These are phyloP conservation scores for Dromius quadrimaculatus DNA, from an alignment of 2,888 invertebrate genomes.

Conservation along the genomic window DNA sequence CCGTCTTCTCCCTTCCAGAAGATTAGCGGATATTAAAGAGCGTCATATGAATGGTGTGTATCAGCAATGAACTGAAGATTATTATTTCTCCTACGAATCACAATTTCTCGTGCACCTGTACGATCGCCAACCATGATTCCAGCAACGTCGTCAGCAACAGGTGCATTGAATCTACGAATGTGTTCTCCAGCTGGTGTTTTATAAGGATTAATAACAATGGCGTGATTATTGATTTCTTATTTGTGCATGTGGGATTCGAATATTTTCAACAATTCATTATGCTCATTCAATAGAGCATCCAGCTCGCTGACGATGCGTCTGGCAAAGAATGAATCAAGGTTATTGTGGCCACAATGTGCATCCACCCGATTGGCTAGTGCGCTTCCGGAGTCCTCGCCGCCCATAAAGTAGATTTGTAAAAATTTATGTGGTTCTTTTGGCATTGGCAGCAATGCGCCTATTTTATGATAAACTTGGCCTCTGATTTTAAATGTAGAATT, in stretches of 20 bases:
- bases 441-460: conserved; percentile 58
- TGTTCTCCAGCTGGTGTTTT: conserved; percentile 60
- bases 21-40: conserved; percentile 59
- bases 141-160: conserved; percentile 59
- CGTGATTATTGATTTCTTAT: conserved; percentile 55
- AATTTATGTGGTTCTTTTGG: conserved; percentile 58
- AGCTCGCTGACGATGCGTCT: not conserved
- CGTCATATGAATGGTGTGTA: conserved; percentile 56
- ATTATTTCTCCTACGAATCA: conserved; percentile 57
- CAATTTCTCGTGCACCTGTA: conserved; percentile 54
- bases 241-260: not conserved
- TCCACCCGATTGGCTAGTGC: conserved; percentile 58
- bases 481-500: not conserved
- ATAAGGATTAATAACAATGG: conserved; percentile 58
- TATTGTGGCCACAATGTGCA: conserved; percentile 54
- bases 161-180: conserved; percentile 61
- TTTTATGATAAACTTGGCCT: conserved; percentile 47
- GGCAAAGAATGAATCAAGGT: not conserved
- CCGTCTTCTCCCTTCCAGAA: conserved; percentile 57
- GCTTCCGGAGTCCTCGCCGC: conserved; percentile 51
- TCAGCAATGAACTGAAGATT: conserved; percentile 55
- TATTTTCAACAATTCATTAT: not conserved
- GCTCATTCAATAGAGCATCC: not conserved
- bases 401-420: conserved; percentile 59
- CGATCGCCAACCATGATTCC: conserved; percentile 59